Base-by-base conservation (phyloP, 2,888 invertebrate genomes). In the Caenorhabditis uteleia region DNA sequence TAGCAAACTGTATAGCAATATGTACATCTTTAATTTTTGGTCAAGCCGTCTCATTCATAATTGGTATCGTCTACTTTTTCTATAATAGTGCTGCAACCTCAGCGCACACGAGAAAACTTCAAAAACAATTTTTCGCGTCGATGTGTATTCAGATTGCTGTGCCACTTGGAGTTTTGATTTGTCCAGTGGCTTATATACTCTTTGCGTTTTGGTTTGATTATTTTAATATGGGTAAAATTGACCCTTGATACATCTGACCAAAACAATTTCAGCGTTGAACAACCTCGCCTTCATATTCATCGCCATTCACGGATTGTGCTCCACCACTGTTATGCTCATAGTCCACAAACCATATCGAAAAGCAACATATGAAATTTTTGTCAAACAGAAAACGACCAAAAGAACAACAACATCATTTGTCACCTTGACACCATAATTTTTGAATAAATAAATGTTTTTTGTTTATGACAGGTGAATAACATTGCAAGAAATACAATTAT, bases 321-420 rank as follows among this genome's bases (percentile, higher is more conserved):
- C 46, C 8, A 47, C 55, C 16, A 47, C 42, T 0, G 42, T 44
- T 7, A 57, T 57, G 56, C 31, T 57, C 27, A 49, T 48, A 27
- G 48, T 46, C 18, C 56, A 57, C 27, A 26, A 31, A 18, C 56
- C 56, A 1, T 57, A 57, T 45, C 44, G 56, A 38, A 31, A 54
- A 27, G 29, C 39, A 5, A 29, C 27, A 4, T 2, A 23, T 8
- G 29, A 29, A 27, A 20, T 38, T 5, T 5, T 38, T 38, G n/a
- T n/a, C n/a, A n/a, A n/a, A n/a, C n/a, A n/a, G n/a, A n/a, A n/a
- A n/a, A n/a, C n/a, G n/a, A n/a, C n/a, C n/a, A n/a, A n/a, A n/a
- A n/a, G n/a, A n/a, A n/a, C n/a, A n/a, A n/a, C n/a, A n/a, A n/a
- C n/a, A n/a, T n/a, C n/a, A n/a, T n/a, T n/a, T n/a, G n/a, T n/a